A percentile compares a stretch with the other conserved stretches of the same genome.
Evolutionary conservation across 1,140 invertebrate species (phyloP).

Genomic region (Bombus sibiricus): DNA sequence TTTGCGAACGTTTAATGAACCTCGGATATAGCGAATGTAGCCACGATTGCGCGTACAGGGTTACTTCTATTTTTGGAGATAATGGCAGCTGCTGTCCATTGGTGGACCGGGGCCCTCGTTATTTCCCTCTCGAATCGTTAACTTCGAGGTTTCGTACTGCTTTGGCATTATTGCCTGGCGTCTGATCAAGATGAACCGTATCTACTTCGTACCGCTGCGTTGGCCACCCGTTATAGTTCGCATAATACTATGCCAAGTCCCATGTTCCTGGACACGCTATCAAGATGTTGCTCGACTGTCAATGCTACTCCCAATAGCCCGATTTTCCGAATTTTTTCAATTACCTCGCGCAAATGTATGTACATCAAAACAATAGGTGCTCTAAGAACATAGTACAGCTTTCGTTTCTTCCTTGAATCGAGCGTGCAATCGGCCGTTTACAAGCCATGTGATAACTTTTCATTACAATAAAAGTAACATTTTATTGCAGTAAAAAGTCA

Average conservation of each 20-base stretch:
- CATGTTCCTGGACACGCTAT: not conserved
- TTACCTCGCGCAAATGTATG: too few relatives aligned
- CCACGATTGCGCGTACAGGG: constrained; percentile 31
- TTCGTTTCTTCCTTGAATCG: too few relatives aligned
- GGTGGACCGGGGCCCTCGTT: constrained; percentile 65
- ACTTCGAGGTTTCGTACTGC: constrained; percentile 46
- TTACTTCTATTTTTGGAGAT: constrained; percentile 75
- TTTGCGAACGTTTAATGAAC: constrained; percentile 68
- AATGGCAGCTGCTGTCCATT: constrained; percentile 72
- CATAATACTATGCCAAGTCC: not conserved
- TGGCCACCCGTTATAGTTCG: constrained; percentile 1
- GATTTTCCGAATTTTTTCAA: not conserved
- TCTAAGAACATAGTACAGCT: too few relatives aligned
- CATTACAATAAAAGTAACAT: too few relatives aligned
- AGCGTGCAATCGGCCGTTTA: too few relatives aligned
- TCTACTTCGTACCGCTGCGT: constrained; percentile 15
- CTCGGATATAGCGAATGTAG: constrained; percentile 42
- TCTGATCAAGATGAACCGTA: constrained; percentile 46
- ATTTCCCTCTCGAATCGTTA: constrained; percentile 70
- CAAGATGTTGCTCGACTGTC: constrained; percentile 27
- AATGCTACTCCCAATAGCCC: not conserved
- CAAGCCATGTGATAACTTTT: too few relatives aligned
- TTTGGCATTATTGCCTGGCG: constrained; percentile 72
- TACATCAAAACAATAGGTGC: too few relatives aligned
- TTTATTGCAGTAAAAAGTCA: too few relatives aligned